Evolutionary conservation across 2,888 invertebrate genomes (phyloP).

Genomic region (Toxonevra muliebris): DNA sequence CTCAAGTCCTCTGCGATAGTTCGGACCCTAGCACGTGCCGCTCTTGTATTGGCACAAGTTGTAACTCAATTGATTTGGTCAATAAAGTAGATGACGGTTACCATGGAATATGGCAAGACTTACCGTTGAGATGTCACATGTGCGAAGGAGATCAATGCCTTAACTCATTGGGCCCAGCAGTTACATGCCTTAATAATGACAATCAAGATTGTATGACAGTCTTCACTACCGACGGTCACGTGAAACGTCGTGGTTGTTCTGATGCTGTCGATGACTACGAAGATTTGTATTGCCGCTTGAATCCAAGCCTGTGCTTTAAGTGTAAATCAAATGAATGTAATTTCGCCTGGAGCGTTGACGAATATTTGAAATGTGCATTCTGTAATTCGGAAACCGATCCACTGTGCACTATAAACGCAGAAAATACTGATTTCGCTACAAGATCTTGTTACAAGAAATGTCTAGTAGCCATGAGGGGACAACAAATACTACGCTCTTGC

Average conservation of each 20-base stretch:
- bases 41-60: constrained; percentile 50
- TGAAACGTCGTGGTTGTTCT: constrained; percentile 55
- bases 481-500: constrained; percentile 55
- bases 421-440: constrained; percentile 31
- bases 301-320: constrained; percentile 49
- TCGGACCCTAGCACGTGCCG: constrained; percentile 52
- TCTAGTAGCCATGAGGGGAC: constrained; percentile 50
- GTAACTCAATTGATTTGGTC: constrained; percentile 55
- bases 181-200: constrained; percentile 43
- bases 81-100: constrained; percentile 53
- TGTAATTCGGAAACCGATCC: constrained; percentile 50
- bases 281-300: constrained; percentile 52
- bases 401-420: constrained; percentile 46
- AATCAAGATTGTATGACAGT: constrained; percentile 59
- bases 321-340: constrained; percentile 63
- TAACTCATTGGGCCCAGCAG: constrained; percentile 50
- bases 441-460: constrained; percentile 56
- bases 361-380: constrained; percentile 50
- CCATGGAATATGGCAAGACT: constrained; percentile 56
- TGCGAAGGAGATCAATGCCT: constrained; percentile 54
- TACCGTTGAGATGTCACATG: constrained; percentile 55
- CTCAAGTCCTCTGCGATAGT: constrained; percentile 48
- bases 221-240: constrained; percentile 48
- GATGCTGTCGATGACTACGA: constrained; percentile 57
- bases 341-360: constrained; percentile 48